phyloP scores from a whole-genome alignment of 1,140 invertebrate species.

The Kradibia gibbosae region DNA sequence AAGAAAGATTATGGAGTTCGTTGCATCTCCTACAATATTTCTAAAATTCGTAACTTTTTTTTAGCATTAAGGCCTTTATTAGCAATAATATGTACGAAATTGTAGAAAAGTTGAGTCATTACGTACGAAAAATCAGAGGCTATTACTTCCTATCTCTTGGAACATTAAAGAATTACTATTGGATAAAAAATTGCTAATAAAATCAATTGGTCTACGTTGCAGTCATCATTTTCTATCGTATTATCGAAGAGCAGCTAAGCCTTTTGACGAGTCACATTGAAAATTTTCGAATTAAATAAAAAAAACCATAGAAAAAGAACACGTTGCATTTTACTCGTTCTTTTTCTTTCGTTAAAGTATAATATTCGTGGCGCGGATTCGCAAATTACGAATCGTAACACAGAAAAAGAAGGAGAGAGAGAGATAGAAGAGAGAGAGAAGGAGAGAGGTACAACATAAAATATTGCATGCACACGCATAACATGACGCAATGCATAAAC shows the following conservation, averaged over 20 bases:
- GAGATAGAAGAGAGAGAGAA: conserved; percentile 14
- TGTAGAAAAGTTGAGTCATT: no score
- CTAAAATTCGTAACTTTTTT: background rate
- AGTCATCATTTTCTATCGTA: background rate
- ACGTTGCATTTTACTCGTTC: background rate
- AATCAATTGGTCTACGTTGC: background rate
- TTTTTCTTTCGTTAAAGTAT: background rate
- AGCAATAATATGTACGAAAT: no score
- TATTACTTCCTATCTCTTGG: background rate
- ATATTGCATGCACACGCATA: background rate
- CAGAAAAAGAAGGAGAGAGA: background rate
- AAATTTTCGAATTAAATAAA: background rate
- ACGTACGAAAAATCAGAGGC: no score
- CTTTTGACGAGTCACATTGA: no score
- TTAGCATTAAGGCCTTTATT: no score
- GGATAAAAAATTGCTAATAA: background rate
- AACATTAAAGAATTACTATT: background rate
- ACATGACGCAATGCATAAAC: conserved; percentile 54
- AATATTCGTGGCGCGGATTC: background rate
- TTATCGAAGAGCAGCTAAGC: background rate
- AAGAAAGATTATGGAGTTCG: background rate
- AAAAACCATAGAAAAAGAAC: background rate
- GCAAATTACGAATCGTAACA: background rate
- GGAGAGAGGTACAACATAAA: background rate
- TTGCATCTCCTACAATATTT: background rate